A percentile compares a stretch with the other conserved stretches of the same genome.
Evolutionary conservation across 2,113 vertebrate genomes (phyloP).

Genomic region (Tachysurus vachellii): DNA sequence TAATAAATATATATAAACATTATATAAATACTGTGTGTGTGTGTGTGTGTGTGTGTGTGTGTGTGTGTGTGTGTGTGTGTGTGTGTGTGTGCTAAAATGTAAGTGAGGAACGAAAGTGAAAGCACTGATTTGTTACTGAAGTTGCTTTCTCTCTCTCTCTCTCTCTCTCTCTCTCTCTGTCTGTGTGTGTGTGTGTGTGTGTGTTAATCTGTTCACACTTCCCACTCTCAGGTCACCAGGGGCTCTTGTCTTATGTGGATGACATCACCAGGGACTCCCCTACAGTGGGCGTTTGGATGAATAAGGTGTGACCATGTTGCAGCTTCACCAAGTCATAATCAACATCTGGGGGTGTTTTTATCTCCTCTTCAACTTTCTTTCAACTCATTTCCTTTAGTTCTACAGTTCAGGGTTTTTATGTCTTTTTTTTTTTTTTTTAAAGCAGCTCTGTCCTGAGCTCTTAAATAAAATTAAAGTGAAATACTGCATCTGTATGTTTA

Average conservation of each 20-base stretch:
- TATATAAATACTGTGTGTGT: neutral
- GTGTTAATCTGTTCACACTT: slow-evolving; percentile 39
- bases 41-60: neutral
- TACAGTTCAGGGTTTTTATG: neutral
- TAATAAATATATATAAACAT: too few species aligned
- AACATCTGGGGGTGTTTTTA: neutral
- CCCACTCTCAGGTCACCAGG: slow-evolving; percentile 42
- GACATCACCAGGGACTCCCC: slow-evolving; percentile 50
- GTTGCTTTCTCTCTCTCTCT: neutral
- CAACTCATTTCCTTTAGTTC: neutral
- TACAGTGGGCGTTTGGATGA: neutral
- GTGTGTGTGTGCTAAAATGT: neutral
- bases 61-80: slow-evolving; percentile 8
- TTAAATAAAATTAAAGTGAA: neutral
- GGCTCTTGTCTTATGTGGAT: slow-evolving; percentile 10
- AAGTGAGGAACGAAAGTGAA: slow-evolving; percentile 62
- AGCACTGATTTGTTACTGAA: slow-evolving; percentile 49
- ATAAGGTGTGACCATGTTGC: neutral
- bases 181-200: neutral
- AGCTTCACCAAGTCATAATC: neutral
- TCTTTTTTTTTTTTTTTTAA: neutral
- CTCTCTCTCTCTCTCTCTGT: neutral
- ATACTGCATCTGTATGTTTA: neutral
- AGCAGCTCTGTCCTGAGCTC: neutral
- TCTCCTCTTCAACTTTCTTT: neutral